Evolutionary conservation across 2,888 invertebrate species (phyloP).

Genomic region (Dendrolimus pini): DNA sequence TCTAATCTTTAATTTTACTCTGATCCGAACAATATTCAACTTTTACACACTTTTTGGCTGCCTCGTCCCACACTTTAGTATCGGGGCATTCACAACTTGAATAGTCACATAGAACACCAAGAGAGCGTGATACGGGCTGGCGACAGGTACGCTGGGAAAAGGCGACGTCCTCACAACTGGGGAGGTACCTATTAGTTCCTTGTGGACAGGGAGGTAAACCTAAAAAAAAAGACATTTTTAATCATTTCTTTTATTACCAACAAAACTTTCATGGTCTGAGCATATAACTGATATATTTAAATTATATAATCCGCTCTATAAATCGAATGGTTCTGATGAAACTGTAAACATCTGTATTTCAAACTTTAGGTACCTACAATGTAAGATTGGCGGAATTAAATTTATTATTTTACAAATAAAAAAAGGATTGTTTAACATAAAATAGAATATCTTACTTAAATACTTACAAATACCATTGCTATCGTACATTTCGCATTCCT

Average conservation of each 20-base stretch:
- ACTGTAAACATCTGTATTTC: too few relatives aligned
- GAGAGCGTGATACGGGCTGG: slow-evolving; percentile 14
- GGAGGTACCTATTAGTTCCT: slow-evolving; percentile 22
- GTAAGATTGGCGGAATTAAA: too few relatives aligned
- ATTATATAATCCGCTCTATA: neutral
- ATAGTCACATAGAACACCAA: slow-evolving; percentile 29
- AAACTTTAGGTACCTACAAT: too few relatives aligned
- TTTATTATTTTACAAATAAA: too few relatives aligned
- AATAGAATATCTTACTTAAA: neutral
- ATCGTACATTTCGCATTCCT: slow-evolving; percentile 23
- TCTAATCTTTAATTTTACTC: slow-evolving; percentile 10
- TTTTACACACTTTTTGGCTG: slow-evolving; percentile 22
- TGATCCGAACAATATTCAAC: slow-evolving; percentile 27
- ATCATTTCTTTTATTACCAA: neutral
- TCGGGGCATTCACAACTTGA: slow-evolving; percentile 30
- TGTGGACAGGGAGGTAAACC: slow-evolving; percentile 29
- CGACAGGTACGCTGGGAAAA: slow-evolving; percentile 32
- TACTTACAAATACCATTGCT: slow-evolving; percentile 25
- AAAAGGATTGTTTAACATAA: neutral
- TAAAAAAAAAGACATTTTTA: slow-evolving; percentile 7
- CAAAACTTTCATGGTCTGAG: too few relatives aligned
- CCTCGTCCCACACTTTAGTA: slow-evolving; percentile 30
- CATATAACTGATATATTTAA: neutral
- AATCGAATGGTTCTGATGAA: too few relatives aligned
- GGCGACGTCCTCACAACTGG: slow-evolving; percentile 20